These are phyloP conservation scores for Drosophila virilis DNA, from an alignment of 1,140 invertebrate genomes.

Conservation along the genomic window DNA sequence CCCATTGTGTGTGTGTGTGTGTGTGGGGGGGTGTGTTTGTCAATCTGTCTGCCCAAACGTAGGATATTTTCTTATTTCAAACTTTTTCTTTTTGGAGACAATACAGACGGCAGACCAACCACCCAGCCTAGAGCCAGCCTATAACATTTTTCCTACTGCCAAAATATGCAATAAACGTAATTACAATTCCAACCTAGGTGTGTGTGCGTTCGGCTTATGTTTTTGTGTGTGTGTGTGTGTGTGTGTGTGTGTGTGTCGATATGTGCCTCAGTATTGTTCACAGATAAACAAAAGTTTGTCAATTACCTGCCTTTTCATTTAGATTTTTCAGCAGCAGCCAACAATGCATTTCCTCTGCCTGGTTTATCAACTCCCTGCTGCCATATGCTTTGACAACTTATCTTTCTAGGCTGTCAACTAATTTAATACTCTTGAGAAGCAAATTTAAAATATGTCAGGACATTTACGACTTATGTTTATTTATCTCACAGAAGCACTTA, in stretches of 20 bases:
- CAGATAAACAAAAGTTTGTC: slow-evolving; percentile 48
- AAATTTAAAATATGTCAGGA: neutral
- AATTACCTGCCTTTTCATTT: slow-evolving; percentile 24
- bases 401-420: slow-evolving; percentile 9
- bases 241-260: slow-evolving; percentile 10
- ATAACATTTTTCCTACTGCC: slow-evolving; percentile 49
- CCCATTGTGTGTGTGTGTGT: neutral
- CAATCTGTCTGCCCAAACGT: neutral
- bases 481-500: slow-evolving; percentile 11
- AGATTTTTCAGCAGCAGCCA: neutral
- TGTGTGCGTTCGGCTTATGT: slow-evolving; percentile 5
- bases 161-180: slow-evolving; percentile 75
- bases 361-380: slow-evolving; percentile 13
- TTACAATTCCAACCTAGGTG: slow-evolving; percentile 57
- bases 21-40: slow-evolving; percentile 4
- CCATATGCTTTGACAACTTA: neutral
- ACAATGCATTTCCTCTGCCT: neutral
- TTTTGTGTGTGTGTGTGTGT: slow-evolving; percentile 20
- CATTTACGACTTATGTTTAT: neutral
- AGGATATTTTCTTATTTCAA: slow-evolving; percentile 20
- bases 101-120: slow-evolving; percentile 8
- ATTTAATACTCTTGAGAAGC: neutral
- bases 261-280: slow-evolving; percentile 3
- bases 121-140: slow-evolving; percentile 4
- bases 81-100: slow-evolving; percentile 11